phyloP scores from a whole-genome alignment of 2,113 vertebrate genomes.

The Chrysochloris asiatica region DNA sequence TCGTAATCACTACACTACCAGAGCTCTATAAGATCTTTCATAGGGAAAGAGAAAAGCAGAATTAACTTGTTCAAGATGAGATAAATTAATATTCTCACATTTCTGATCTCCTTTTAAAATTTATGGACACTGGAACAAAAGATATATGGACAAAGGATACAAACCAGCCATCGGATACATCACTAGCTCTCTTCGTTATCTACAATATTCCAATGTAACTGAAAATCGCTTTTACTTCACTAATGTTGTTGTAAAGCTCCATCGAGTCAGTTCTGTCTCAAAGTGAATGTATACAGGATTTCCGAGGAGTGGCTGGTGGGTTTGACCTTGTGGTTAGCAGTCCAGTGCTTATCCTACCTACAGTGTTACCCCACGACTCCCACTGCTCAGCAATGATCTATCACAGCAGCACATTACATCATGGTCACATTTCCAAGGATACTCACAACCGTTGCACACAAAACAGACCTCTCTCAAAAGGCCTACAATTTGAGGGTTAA shows the following conservation, averaged over 20 bases:
- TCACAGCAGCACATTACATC: not conserved
- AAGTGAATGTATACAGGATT: no score
- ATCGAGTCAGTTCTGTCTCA: no score
- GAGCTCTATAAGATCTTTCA: not conserved
- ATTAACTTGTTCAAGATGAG: not conserved
- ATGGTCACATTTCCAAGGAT: not conserved
- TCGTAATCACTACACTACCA: no score
- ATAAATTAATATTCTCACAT: not conserved
- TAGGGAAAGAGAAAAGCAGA: not conserved
- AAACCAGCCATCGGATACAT: not conserved
- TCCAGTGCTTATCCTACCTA: no score
- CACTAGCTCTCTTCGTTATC: not conserved
- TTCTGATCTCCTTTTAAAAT: not conserved
- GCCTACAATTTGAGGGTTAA: not conserved
- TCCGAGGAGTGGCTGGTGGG: no score
- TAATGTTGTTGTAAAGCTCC: no score
- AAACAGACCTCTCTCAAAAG: not conserved
- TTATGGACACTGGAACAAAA: not conserved
- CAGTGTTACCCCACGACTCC: no score
- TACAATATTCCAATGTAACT: not conserved
- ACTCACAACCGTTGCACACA: not conserved
- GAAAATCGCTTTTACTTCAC: not conserved
- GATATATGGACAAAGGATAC: not conserved
- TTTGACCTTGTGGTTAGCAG: no score
- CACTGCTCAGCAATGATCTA: not conserved